phyloP scores from a whole-genome alignment of 2,113 vertebrate genomes.

The Notarius quadriscutis region DNA sequence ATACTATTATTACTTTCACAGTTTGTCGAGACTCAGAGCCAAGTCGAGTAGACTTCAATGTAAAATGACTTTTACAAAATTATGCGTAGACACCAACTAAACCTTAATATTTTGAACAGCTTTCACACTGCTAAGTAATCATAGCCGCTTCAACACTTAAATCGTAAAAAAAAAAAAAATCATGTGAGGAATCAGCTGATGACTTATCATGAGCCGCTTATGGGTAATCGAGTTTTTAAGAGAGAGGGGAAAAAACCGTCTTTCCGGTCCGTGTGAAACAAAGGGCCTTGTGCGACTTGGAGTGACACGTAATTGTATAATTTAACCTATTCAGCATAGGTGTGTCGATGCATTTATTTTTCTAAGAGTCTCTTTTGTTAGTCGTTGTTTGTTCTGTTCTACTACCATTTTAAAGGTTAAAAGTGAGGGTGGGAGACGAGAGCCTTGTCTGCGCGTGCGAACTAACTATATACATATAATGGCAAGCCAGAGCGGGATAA shows the following conservation, averaged over 20 bases:
- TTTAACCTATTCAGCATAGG: neutral
- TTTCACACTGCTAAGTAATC: neutral
- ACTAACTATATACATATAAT: neutral
- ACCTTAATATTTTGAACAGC: neutral
- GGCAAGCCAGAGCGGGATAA: neutral
- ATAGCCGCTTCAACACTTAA: neutral
- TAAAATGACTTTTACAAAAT: neutral
- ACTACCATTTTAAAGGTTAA: neutral
- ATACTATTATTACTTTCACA: neutral
- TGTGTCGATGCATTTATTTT: neutral
- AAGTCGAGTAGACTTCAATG: neutral
- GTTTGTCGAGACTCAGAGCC: neutral
- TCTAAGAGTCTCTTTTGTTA: neutral
- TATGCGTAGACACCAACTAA: neutral
- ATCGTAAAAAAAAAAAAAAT: slow-evolving; percentile 46
- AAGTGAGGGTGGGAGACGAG: neutral
- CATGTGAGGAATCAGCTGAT: slow-evolving; percentile 74
- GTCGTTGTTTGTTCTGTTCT: neutral
- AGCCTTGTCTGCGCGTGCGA: neutral
- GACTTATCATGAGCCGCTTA: slow-evolving; percentile 12
- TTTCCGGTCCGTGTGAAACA: neutral
- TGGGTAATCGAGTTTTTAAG: slow-evolving; percentile 50
- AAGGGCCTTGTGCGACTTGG: neutral
- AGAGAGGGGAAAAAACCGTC: neutral
- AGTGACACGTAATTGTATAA: no score